These are phyloP conservation scores for Hetaerina americana DNA, from an alignment of 1,140 invertebrate species.

Conservation along the genomic window DNA sequence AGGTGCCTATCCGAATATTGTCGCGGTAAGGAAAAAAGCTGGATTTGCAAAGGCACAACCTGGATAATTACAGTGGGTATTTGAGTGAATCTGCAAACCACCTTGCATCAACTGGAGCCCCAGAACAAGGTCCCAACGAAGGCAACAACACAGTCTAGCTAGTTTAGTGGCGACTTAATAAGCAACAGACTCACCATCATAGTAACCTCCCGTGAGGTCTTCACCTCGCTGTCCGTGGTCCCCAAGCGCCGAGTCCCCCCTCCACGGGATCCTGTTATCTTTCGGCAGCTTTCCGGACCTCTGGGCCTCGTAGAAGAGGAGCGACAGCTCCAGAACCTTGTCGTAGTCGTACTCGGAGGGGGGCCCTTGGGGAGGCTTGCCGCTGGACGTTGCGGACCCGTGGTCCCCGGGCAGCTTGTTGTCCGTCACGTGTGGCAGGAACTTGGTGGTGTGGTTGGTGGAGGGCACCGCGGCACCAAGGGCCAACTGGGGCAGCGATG, in stretches of 20 bases:
- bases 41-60: too few relatives aligned
- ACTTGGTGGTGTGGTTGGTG: neutral
- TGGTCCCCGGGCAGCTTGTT: neutral
- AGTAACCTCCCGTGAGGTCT: constrained; percentile 51
- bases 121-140: too few relatives aligned
- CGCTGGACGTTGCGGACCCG: neutral
- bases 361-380: neutral
- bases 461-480: neutral
- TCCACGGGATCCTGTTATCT: constrained; percentile 41
- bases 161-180: too few relatives aligned
- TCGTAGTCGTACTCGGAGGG: constrained; percentile 32
- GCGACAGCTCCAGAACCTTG: constrained; percentile 35
- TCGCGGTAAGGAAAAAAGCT: too few relatives aligned
- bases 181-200: constrained; percentile 49
- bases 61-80: too few relatives aligned
- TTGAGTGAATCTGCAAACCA: too few relatives aligned
- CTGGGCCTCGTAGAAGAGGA: constrained; percentile 51
- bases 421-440: neutral
- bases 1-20: too few relatives aligned
- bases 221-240: constrained; percentile 38
- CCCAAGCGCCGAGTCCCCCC: constrained; percentile 41
- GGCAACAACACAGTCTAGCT: too few relatives aligned
- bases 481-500: neutral
- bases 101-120: too few relatives aligned
- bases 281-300: constrained; percentile 43